phyloP scores from a whole-genome alignment of 1,140 invertebrate species.

The Pantala flavescens region DNA sequence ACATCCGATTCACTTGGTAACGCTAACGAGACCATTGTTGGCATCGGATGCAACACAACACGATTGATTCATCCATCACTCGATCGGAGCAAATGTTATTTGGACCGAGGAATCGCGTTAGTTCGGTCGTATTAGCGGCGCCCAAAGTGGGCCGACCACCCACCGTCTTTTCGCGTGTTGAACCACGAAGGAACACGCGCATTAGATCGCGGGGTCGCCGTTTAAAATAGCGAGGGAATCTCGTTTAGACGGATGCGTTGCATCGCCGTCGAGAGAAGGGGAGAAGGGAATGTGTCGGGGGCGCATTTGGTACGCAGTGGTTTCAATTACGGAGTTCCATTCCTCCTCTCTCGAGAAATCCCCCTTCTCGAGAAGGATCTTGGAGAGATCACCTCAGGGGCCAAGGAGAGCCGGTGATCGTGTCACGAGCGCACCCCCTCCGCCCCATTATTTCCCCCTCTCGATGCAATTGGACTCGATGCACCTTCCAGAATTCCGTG shows the following conservation, averaged over 20 bases:
- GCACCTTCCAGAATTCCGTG: too few relatives aligned
- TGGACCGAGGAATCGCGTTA: too few relatives aligned
- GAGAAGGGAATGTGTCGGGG: background rate
- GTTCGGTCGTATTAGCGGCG: too few relatives aligned
- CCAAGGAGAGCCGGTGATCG: background rate
- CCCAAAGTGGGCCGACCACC: too few relatives aligned
- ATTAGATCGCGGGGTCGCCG: background rate
- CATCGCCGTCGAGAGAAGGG: background rate
- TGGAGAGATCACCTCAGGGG: background rate
- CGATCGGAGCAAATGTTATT: too few relatives aligned
- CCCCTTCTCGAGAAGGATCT: background rate
- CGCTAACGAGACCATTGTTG: too few relatives aligned
- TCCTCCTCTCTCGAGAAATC: background rate
- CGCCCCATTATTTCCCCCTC: background rate
- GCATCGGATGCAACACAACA: too few relatives aligned
- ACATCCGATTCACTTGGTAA: too few relatives aligned
- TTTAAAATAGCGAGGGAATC: background rate
- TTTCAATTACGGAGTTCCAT: constrained; percentile 2
- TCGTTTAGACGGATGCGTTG: background rate
- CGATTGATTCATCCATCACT: too few relatives aligned
- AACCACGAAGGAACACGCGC: background rate
- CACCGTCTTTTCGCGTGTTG: too few relatives aligned
- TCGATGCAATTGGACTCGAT: too few relatives aligned
- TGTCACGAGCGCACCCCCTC: background rate
- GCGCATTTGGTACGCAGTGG: background rate